A percentile compares a stretch with the other conserved stretches of the same genome.
phyloP scores from a whole-genome alignment of 2,797 vertebrate genomes.

The Graptemys geographica region DNA sequence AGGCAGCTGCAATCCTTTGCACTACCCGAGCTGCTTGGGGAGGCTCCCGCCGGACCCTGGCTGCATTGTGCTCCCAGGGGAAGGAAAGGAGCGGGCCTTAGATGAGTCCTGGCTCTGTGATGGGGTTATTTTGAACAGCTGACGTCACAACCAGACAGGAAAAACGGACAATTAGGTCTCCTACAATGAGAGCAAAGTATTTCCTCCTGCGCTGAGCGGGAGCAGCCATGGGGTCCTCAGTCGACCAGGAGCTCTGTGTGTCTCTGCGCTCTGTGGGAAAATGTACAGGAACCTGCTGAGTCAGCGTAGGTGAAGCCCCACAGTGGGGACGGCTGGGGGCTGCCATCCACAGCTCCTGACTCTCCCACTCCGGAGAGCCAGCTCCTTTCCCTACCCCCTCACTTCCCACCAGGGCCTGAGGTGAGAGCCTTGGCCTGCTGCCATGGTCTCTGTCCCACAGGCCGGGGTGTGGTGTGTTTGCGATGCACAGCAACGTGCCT shows the following conservation, averaged over 20 bases:
- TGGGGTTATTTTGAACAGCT: neutral
- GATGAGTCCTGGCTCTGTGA: neutral
- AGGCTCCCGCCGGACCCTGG: neutral
- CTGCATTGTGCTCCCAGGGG: neutral
- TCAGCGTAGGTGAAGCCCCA: neutral
- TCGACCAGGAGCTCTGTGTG: neutral
- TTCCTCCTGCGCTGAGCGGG: neutral
- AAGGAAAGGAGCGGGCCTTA: neutral
- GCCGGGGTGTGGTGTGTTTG: neutral
- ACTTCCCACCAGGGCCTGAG: neutral
- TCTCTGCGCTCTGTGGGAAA: neutral
- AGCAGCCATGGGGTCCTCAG: neutral
- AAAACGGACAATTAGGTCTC: neutral
- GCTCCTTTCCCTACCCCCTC: neutral
- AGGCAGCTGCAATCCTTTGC: neutral
- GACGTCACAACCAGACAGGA: neutral
- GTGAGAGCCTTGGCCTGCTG: neutral
- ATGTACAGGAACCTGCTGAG: neutral
- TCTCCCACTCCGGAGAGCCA: neutral
- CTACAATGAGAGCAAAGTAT: neutral
- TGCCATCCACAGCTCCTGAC: neutral
- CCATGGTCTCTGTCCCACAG: neutral
- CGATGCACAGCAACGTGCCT: neutral
- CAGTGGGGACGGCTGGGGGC: neutral
- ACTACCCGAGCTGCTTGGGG: neutral